Percentiles rank a stretch among this genome's conserved stretches.
Evolutionary conservation across 2,113 vertebrate species (phyloP).

Genomic region (Perca schrenkii): DNA sequence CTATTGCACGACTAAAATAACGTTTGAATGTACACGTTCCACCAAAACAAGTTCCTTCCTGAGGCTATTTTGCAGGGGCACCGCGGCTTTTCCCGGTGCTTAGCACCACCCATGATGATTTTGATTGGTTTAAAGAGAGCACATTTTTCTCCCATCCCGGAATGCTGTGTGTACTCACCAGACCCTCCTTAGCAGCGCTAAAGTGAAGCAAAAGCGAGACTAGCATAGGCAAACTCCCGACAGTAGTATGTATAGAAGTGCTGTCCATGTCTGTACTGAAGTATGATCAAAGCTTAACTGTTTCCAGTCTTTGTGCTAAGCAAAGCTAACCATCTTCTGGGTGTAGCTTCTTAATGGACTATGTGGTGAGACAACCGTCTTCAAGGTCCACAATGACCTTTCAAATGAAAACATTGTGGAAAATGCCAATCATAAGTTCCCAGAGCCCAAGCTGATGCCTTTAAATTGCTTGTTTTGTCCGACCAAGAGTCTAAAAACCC

Average conservation of each 20-base stretch:
- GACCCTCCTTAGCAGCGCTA: no score
- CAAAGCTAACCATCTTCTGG: not conserved
- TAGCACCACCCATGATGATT: no score
- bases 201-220: no score
- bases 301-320: not conserved
- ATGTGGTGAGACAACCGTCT: constrained; percentile 1
- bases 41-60: no score
- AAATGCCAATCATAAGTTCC: not conserved
- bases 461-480: not conserved
- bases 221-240: no score
- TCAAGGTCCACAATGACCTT: not conserved
- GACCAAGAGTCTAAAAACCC: not conserved
- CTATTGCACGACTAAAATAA: no score
- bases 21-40: no score
- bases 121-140: no score
- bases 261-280: not conserved
- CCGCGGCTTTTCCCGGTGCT: no score
- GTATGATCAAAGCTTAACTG: not conserved
- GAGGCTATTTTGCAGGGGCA: no score
- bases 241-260: not conserved
- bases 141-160: no score
- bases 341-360: not conserved
- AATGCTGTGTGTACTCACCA: no score
- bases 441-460: not conserved
- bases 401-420: not conserved